Conservation (phyloP, 2,797 vertebrate genomes). For the Echiichthys vipera region DNA sequence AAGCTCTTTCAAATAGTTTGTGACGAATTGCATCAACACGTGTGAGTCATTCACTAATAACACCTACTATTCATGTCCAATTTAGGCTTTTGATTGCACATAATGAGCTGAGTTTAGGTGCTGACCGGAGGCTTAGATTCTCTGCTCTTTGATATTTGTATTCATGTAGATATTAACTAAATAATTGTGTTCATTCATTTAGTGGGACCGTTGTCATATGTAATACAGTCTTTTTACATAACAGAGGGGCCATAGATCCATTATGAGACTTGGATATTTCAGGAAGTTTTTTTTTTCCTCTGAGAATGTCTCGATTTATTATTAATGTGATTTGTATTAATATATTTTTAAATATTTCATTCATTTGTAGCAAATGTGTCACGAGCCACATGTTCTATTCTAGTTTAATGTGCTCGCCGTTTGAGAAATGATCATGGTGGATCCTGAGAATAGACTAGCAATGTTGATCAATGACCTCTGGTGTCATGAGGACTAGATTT, state of each 20-base stretch:
- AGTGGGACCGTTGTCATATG: conserved; percentile 29
- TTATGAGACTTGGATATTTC: conserved; percentile 31
- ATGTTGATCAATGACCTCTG: conserved; percentile 67
- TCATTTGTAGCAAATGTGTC: conserved; percentile 64
- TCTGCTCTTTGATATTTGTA: neutral
- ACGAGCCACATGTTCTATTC: conserved; percentile 58
- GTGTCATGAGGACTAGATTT: conserved; percentile 59
- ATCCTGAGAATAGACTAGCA: conserved; percentile 42
- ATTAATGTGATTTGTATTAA: conserved; percentile 68
- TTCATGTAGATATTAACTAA: neutral
- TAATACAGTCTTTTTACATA: neutral
- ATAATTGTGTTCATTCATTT: conserved; percentile 6
- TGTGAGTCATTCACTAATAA: conserved; percentile 33
- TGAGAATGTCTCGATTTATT: conserved; percentile 53
- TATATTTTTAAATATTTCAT: conserved; percentile 75
- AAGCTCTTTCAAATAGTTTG: neutral
- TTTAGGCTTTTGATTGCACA: conserved; percentile 20
- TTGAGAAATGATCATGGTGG: conserved; percentile 54
- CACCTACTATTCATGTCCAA: neutral
- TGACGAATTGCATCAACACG: conserved; percentile 8
- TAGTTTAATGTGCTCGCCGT: conserved; percentile 54
- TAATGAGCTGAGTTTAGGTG: neutral
- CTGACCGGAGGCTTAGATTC: neutral
- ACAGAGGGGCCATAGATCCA: conserved; percentile 15
- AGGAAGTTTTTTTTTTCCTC: conserved; percentile 24